These are phyloP conservation scores for Imbricaverruca yamaguchii DNA, from an alignment of 2,888 invertebrate genomes.

Conservation along the genomic window DNA sequence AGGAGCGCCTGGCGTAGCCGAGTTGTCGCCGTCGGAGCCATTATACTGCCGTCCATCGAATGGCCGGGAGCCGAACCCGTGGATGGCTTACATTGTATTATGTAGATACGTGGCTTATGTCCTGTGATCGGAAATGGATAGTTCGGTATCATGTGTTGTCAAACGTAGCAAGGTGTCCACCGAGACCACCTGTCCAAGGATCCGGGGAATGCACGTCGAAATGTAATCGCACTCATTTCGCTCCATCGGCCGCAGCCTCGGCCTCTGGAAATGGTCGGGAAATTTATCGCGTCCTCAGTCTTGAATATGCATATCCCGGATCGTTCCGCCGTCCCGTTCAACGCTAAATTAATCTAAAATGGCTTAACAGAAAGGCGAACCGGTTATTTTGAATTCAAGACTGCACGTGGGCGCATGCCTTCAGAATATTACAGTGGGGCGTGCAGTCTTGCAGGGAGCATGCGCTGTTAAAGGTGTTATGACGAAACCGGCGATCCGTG, in stretches of 20 bases:
- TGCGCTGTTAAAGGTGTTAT: not conserved
- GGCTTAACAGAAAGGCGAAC: slow-evolving; percentile 17
- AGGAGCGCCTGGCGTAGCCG: no score
- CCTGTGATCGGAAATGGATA: no score
- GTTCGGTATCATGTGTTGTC: no score
- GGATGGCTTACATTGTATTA: no score
- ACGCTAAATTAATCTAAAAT: slow-evolving; percentile 8
- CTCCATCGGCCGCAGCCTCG: not conserved
- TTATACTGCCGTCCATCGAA: no score
- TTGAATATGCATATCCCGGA: slow-evolving; percentile 15
- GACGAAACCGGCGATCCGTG: not conserved
- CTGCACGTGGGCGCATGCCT: slow-evolving; percentile 11
- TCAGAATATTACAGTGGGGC: not conserved
- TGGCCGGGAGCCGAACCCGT: no score
- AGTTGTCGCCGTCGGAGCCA: no score
- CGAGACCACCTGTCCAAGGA: no score
- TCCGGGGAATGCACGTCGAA: not conserved
- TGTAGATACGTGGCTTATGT: no score
- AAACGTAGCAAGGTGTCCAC: no score
- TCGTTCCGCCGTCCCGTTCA: not conserved
- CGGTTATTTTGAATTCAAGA: slow-evolving; percentile 9
- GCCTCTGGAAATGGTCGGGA: not conserved
- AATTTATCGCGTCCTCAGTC: slow-evolving; percentile 9
- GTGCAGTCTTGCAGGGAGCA: not conserved
- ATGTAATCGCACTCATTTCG: not conserved